Evolutionary conservation across 2,113 vertebrate species (phyloP), one percentile per base, ranked within the genome.

Genomic region (Plecturocebus donacophilus): DNA sequence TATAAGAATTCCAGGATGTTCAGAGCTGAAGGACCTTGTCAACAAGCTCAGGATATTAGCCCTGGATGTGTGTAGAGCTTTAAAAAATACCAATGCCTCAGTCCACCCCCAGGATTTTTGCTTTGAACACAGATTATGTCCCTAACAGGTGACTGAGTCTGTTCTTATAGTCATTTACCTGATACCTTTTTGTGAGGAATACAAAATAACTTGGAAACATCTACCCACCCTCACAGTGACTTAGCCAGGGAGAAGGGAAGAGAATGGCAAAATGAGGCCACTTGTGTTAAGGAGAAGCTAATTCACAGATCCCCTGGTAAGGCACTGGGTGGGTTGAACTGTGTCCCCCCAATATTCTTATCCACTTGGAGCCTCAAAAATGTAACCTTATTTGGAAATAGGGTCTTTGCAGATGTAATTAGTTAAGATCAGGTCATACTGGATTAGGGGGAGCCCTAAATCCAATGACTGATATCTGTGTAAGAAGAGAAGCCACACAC

Each of bases 161-260:
- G 75, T 70, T 86, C 52, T n/a, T 54, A 71, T 3, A 86, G 47
- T 86, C 27, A 84, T 71, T 66, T 73, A 58, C 40, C 19, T 80
- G 80, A 85, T 8, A 52, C 4, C 21, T 42, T 58, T 89, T 80
- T 77, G 32, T 25, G 49, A 54, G 40, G 40, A 92, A 16, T 54
- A 20, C 32, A 89, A 76, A 94, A 19, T 56, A 73, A 75, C 73
- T 27, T 83, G 58, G 85, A 75, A 90, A 80, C 45, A 79, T 58
- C 56, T 79, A 38, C n/a, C 6, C 16, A 45, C 45, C 16, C 25
- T 92, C 58, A 56, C 8, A 52, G 80, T 2, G 38, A 14, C 17
- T 64, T 71, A 64, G 77, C 47, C 17, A 54, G 42, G 40, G 42
- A 42, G 32, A 61, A 6, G 47, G 21, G 42, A 45, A 17, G 5